Percentiles rank a stretch among this genome's conserved stretches.
These are phyloP conservation scores for Parapsyche elsis DNA, from an alignment of 1,140 invertebrate species.

Conservation along the genomic window DNA sequence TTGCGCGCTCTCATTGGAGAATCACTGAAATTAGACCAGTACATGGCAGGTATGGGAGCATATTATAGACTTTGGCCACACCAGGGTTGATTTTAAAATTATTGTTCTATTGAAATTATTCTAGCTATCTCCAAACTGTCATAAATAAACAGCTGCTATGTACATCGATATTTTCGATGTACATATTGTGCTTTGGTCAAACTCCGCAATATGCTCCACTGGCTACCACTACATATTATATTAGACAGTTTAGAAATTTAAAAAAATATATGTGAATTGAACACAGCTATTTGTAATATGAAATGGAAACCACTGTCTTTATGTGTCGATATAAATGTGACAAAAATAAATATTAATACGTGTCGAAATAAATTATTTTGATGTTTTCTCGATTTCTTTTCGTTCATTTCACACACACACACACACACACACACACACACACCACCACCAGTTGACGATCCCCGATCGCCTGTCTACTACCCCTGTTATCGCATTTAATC, in stretches of 20 bases:
- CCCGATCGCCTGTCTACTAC: constrained; percentile 10
- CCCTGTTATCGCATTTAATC: constrained; percentile 35
- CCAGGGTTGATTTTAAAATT: too few relatives aligned
- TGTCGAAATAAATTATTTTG: constrained; percentile 41
- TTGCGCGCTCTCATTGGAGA: too few relatives aligned
- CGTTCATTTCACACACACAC: neutral
- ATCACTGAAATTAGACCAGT: too few relatives aligned
- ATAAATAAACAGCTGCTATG: too few relatives aligned
- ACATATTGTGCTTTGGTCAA: neutral
- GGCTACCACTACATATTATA: neutral
- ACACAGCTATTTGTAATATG: constrained; percentile 16
- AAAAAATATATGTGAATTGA: constrained; percentile 1
- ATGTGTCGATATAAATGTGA: constrained; percentile 45
- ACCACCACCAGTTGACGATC: neutral
- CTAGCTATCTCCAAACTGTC: too few relatives aligned
- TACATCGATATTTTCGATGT: neutral
- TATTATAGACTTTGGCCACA: too few relatives aligned
- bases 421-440: neutral
- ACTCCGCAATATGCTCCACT: too few relatives aligned
- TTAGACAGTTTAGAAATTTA: constrained; percentile 11
- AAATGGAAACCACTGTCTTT: constrained; percentile 37
- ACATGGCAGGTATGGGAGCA: too few relatives aligned
- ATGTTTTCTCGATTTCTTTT: constrained; percentile 18
- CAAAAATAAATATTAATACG: constrained; percentile 39
- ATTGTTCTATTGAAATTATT: too few relatives aligned